Evolutionary conservation across 2,888 invertebrate genomes (phyloP).

Genomic region (Taenaris catops): DNA sequence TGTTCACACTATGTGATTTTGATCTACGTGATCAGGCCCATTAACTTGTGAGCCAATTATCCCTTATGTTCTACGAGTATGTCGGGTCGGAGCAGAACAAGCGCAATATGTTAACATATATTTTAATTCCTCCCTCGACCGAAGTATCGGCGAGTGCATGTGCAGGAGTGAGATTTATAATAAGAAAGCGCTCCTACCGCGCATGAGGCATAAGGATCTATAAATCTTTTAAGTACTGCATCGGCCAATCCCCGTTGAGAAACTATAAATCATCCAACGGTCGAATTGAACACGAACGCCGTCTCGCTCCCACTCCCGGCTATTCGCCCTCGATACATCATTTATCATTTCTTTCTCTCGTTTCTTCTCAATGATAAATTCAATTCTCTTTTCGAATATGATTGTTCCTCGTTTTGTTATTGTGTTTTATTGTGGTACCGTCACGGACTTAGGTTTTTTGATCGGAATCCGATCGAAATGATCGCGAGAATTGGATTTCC

Average conservation of each 20-base stretch:
- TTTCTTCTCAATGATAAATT: conserved; percentile 76
- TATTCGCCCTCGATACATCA: conserved; percentile 51
- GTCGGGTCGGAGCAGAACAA: conserved; percentile 24
- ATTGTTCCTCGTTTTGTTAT: conserved; percentile 76
- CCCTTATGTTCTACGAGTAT: conserved; percentile 37
- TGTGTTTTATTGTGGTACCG: conserved; percentile 74
- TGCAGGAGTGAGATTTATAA: conserved; percentile 77
- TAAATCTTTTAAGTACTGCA: conserved; percentile 75
- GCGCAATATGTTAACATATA: conserved; percentile 72
- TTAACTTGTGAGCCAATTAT: conserved; percentile 62
- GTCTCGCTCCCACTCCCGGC: conserved; percentile 56
- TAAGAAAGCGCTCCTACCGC: conserved; percentile 78
- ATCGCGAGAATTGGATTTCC: conserved; percentile 76
- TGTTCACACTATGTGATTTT: too few species aligned
- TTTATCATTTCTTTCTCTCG: conserved; percentile 76
- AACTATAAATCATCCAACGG: conserved; percentile 75
- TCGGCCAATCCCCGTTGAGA: conserved; percentile 79
- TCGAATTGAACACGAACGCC: conserved; percentile 51
- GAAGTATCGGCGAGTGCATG: conserved; percentile 65
- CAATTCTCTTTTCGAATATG: conserved; percentile 77
- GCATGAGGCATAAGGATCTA: conserved; percentile 73
- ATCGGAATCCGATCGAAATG: conserved; percentile 72
- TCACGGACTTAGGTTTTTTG: conserved; percentile 73
- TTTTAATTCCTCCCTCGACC: conserved; percentile 67
- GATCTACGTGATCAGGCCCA: conserved; percentile 40